These are phyloP conservation scores for Platynereis dumerilii DNA, from an alignment of 2,888 invertebrate species.

Conservation along the genomic window DNA sequence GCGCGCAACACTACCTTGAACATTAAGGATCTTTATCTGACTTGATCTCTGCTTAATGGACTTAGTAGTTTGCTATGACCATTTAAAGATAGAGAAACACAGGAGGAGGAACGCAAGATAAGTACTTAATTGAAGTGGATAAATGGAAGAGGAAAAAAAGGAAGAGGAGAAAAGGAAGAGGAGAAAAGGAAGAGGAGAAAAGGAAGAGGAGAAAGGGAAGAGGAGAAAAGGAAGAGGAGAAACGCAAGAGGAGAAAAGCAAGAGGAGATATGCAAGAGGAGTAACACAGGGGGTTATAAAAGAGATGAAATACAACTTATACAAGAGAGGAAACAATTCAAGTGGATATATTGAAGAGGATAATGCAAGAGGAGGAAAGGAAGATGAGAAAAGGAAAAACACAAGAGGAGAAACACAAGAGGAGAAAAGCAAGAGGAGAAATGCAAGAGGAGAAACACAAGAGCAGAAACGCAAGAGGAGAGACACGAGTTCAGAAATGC, in stretches of 20 bases:
- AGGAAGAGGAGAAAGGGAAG: neutral
- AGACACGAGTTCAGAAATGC: neutral
- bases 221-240: constrained; percentile 1
- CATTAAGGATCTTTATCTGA: too few relatives aligned
- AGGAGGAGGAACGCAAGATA: too few relatives aligned
- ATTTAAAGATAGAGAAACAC: too few relatives aligned
- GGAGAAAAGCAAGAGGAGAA: too few relatives aligned
- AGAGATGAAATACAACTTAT: neutral
- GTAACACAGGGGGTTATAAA: neutral
- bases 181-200: neutral
- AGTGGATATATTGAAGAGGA: neutral
- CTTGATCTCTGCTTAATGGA: too few relatives aligned
- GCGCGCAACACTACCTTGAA: too few relatives aligned
- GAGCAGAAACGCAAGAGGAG: neutral
- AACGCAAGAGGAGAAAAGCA: too few relatives aligned
- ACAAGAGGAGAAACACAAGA: neutral
- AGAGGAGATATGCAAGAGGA: neutral
- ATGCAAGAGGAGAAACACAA: neutral
- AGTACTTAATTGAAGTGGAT: neutral
- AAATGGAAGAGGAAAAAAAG: neutral
- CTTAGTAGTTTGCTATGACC: too few relatives aligned
- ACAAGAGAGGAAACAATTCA: neutral
- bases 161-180: constrained; percentile 1
- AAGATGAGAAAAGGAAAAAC: neutral
- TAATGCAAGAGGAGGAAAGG: too few relatives aligned